Base-by-base conservation (phyloP, 2,888 invertebrate genomes). In the Rotaria sp. region DNA sequence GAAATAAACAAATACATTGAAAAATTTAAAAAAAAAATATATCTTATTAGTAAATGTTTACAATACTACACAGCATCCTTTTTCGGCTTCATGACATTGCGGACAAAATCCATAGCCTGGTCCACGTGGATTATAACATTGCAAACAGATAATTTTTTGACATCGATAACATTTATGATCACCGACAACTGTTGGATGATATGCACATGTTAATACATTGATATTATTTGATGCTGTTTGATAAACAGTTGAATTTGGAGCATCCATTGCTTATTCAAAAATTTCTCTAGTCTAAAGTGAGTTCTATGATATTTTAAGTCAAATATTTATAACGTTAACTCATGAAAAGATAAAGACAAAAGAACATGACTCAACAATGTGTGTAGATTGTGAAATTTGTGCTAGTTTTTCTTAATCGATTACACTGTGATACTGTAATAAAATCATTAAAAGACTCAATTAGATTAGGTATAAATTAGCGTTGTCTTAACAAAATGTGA, bases 101-200 rank as follows among this genome's bases (percentile, higher is more conserved):
- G 67, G 67, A 67, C 67, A 67, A 67, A 67, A 67, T 67, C 67
- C 67, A 67, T 67, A 67, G 13, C 67, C 67, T 35, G 67, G 67
- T 15, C 67, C 67, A 2, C 67, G 67, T 35, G 35, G 30, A 35
- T 30, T 67, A 30, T 67, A 67, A 30, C 67, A 67, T 67, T 67
- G 67, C 18, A 67, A 35, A 24, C 67, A 67, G 15, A 67, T 35
- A 4, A 67, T 35, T 67, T 67, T 67, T 35, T 67, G 67, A 67
- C 67, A 67, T 35, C 67, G 67, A 67, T 67, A 67, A 67, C 67
- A 67, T n/a, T 67, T 67, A 67, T 67, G 67, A 35, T 30, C 35
- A 35, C 67, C 67, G 15, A 67, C 2, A 35, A 30, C 15, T 67
- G 67, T 67, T 67, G 67, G 67, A 67, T 67, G 67, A 67, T 67